Percentiles rank a stretch among this genome's conserved stretches.
Evolutionary conservation across 2,888 invertebrate species (phyloP).

Genomic region (Drosophila formosana): DNA sequence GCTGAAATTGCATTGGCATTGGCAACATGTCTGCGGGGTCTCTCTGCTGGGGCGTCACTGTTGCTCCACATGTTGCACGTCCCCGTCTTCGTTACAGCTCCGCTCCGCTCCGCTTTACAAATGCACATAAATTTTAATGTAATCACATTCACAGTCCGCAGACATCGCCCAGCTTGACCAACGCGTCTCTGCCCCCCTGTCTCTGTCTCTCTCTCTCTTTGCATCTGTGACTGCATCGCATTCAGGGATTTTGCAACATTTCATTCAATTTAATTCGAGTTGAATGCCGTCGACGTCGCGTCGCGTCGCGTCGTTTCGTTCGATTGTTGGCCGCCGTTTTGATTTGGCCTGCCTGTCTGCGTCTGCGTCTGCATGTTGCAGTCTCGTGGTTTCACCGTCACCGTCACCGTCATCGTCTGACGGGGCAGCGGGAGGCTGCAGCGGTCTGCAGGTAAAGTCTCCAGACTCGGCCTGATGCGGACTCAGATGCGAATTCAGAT

Average conservation of each 20-base stretch:
- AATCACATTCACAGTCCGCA: constrained; percentile 78
- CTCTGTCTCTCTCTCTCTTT: neutral
- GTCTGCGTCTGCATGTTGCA: constrained; percentile 43
- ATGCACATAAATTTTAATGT: constrained; percentile 83
- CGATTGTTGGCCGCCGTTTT: constrained; percentile 60
- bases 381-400: constrained; percentile 7
- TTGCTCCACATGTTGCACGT: constrained; percentile 63
- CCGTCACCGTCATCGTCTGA: constrained; percentile 5
- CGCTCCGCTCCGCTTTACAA: constrained; percentile 59
- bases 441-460: constrained; percentile 23
- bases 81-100: constrained; percentile 24
- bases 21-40: constrained; percentile 30
- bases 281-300: constrained; percentile 53
- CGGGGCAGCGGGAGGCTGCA: constrained; percentile 12
- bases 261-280: constrained; percentile 73
- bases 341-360: constrained; percentile 53
- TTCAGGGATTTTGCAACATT: constrained; percentile 69
- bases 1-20: constrained; percentile 66
- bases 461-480: constrained; percentile 20
- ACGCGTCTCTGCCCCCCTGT: neutral
- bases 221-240: constrained; percentile 50
- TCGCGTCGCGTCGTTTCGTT: constrained; percentile 27
- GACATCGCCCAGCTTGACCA: constrained; percentile 50
- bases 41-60: constrained; percentile 53
- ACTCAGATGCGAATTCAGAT: constrained; percentile 9